These are phyloP conservation scores for Agonopterix arenella DNA, from an alignment of 2,888 invertebrate genomes.

Conservation along the genomic window DNA sequence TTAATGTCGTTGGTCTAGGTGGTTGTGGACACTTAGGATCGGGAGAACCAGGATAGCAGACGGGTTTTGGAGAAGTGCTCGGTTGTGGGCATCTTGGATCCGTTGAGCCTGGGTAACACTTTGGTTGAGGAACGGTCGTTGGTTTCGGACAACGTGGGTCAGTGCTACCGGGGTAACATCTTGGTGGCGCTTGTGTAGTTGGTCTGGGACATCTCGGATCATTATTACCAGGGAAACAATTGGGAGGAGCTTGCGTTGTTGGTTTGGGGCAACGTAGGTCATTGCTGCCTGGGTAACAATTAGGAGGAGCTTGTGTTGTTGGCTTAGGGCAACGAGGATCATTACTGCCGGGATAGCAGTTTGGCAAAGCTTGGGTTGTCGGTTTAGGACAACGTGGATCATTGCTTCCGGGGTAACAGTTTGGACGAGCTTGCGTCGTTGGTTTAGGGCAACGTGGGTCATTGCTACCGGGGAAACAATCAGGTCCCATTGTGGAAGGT, in stretches of 20 bases:
- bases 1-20: slow-evolving; percentile 21
- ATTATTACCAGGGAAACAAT: slow-evolving; percentile 19
- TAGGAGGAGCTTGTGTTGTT: slow-evolving; percentile 24
- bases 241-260: slow-evolving; percentile 21
- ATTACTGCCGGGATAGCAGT: slow-evolving; percentile 28
- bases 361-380: slow-evolving; percentile 10
- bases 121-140: slow-evolving; percentile 15
- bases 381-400: slow-evolving; percentile 29
- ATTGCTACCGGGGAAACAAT: slow-evolving; percentile 20
- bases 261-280: slow-evolving; percentile 30
- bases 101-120: slow-evolving; percentile 31
- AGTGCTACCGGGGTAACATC: slow-evolving; percentile 15
- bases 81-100: slow-evolving; percentile 31
- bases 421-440: slow-evolving; percentile 10
- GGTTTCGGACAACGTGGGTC: slow-evolving; percentile 28
- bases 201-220: slow-evolving; percentile 31
- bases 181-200: slow-evolving; percentile 10
- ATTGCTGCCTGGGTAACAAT: slow-evolving; percentile 18
- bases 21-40: slow-evolving; percentile 34
- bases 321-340: slow-evolving; percentile 35
- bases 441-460: slow-evolving; percentile 33
- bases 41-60: slow-evolving; percentile 28
- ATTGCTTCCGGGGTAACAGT: slow-evolving; percentile 28
- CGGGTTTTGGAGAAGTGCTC: slow-evolving; percentile 11
- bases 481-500: slow-evolving; percentile 11